Evolutionary conservation across 1,140 invertebrate genomes (phyloP).

Genomic region (Nixonia krombeini): DNA sequence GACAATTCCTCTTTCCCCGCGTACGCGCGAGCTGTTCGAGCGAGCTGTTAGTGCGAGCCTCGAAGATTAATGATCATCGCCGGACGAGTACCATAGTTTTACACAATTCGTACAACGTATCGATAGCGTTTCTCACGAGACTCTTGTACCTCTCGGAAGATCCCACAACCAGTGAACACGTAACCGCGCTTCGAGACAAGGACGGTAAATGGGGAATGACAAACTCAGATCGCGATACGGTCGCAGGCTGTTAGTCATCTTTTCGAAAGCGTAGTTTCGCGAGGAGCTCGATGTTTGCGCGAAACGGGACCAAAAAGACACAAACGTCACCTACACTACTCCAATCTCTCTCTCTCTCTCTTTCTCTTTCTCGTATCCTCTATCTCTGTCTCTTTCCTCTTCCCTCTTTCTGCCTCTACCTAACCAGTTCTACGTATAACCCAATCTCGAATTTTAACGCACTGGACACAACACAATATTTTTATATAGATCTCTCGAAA

Average conservation of each 20-base stretch:
- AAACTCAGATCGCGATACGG: no score
- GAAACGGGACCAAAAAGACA: slow-evolving; percentile 69
- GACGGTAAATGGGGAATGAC: no score
- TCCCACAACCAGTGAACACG: slow-evolving; percentile 3
- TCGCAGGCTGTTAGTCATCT: slow-evolving; percentile 60
- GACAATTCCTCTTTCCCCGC: slow-evolving; percentile 2
- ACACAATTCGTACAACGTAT: slow-evolving; percentile 29
- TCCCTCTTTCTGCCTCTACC: slow-evolving; percentile 32
- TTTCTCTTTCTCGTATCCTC: slow-evolving; percentile 18
- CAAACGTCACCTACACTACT: slow-evolving; percentile 32
- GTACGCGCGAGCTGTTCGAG: slow-evolving; percentile 33
- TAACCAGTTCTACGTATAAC: slow-evolving; percentile 43
- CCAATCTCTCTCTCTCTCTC: slow-evolving; percentile 23
- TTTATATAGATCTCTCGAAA: slow-evolving; percentile 71
- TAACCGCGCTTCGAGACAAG: no score
- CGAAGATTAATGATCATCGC: slow-evolving; percentile 22
- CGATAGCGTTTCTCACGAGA: slow-evolving; percentile 10
- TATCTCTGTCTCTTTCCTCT: slow-evolving; percentile 22
- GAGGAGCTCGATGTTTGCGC: slow-evolving; percentile 51
- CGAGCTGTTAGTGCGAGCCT: slow-evolving; percentile 22
- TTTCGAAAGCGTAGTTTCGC: slow-evolving; percentile 65
- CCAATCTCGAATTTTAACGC: slow-evolving; percentile 47
- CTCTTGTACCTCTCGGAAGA: slow-evolving; percentile 16
- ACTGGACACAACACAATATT: slow-evolving; percentile 67
- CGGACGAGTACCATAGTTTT: slow-evolving; percentile 30